phyloP scores from a whole-genome alignment of 2,888 invertebrate genomes.

The Brachynemurus nebulosus region DNA sequence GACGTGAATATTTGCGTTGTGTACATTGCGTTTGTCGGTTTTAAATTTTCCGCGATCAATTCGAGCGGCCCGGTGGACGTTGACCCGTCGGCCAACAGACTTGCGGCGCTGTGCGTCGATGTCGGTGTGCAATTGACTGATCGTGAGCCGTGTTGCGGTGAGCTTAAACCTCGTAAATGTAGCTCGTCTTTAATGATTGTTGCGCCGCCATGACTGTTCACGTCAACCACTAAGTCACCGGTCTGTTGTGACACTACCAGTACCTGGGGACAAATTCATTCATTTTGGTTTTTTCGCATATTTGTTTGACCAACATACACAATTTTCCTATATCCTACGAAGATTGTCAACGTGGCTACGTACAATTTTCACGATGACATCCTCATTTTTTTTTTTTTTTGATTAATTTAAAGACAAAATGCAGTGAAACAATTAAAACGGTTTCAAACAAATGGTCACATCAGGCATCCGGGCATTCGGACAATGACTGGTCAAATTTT shows the following conservation, averaged over 20 bases:
- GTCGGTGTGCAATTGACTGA: conserved; percentile 52
- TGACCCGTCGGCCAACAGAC: conserved; percentile 42
- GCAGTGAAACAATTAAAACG: too few species aligned
- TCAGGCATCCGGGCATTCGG: too few species aligned
- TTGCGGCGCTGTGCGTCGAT: conserved; percentile 40
- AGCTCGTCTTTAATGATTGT: conserved; percentile 46
- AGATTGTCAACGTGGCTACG: too few species aligned
- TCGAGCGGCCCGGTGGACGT: conserved; percentile 30
- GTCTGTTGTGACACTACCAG: conserved; percentile 31
- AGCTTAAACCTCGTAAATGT: conserved; percentile 41
- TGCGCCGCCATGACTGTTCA: conserved; percentile 29
- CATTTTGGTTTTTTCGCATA: too few species aligned
- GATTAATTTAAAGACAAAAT: too few species aligned
- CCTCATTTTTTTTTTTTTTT: too few species aligned
- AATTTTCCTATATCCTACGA: too few species aligned
- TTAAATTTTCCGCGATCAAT: conserved; percentile 33
- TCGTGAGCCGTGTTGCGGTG: conserved; percentile 52
- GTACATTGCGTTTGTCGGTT: conserved; percentile 42
- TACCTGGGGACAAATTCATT: too few species aligned
- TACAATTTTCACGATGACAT: too few species aligned
- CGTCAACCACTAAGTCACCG: conserved; percentile 36
- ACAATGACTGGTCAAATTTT: too few species aligned
- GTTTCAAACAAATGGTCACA: too few species aligned
- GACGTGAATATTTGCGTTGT: conserved; percentile 55
- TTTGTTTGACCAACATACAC: too few species aligned